A percentile compares a stretch with the other conserved stretches of the same genome.
phyloP scores from a whole-genome alignment of 2,797 vertebrate species.

The Neosilurus hyrtlii region DNA sequence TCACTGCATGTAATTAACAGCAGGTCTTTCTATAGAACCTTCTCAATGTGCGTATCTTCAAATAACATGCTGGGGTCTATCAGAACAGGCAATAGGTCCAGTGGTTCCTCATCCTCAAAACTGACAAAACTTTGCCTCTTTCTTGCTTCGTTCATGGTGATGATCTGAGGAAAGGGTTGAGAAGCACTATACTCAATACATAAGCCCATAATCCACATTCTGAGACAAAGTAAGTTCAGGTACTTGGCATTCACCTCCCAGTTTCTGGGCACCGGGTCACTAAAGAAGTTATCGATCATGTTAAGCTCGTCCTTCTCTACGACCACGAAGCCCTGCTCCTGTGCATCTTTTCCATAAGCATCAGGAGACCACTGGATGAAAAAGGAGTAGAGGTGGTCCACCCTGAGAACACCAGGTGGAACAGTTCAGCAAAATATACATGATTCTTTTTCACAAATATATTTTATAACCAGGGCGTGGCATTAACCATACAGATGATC shows the following conservation, averaged over 20 bases:
- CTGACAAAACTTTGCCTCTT: slow-evolving; percentile 90
- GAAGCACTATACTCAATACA: slow-evolving; percentile 3
- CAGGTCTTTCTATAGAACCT: slow-evolving; percentile 70
- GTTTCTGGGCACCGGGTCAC: slow-evolving; percentile 91
- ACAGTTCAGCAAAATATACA: not conserved
- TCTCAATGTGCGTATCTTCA: slow-evolving; percentile 89
- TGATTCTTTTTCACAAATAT: too few relatives aligned
- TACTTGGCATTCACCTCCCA: slow-evolving; percentile 82
- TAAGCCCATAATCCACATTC: not conserved
- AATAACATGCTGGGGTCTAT: slow-evolving; percentile 84
- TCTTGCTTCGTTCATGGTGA: slow-evolving; percentile 94
- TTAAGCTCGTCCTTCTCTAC: slow-evolving; percentile 96
- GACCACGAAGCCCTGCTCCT: slow-evolving; percentile 95
- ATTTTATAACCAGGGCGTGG: not conserved
- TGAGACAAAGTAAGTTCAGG: not conserved
- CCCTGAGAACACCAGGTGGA: slow-evolving; percentile 71
- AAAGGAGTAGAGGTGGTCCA: slow-evolving; percentile 93
- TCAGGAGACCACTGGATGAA: slow-evolving; percentile 99
- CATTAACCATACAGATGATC: not conserved
- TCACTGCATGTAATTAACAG: not conserved
- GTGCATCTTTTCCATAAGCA: slow-evolving; percentile 94
- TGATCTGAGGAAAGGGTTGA: slow-evolving; percentile 76
- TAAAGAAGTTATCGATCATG: slow-evolving; percentile 99
- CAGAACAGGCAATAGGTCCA: slow-evolving; percentile 78
- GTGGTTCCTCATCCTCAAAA: slow-evolving; percentile 77